These are phyloP conservation scores for Lanius ludovicianus DNA, from an alignment of 2,113 vertebrate species.

Conservation along the genomic window DNA sequence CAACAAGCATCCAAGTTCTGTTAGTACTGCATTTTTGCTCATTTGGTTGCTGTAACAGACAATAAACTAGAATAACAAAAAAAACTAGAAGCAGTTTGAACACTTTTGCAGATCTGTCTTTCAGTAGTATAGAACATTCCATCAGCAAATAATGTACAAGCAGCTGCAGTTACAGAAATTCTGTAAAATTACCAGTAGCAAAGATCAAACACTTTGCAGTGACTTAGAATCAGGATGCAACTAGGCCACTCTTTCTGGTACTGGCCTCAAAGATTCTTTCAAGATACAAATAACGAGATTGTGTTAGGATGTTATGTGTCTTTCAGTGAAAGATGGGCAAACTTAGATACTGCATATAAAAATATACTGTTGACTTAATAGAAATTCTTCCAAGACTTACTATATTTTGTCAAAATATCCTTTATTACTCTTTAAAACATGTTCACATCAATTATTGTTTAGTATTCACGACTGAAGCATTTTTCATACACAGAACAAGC, in stretches of 20 bases:
- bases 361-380: neutral
- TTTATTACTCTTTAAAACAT: neutral
- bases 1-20: neutral
- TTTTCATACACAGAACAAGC: neutral
- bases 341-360: neutral
- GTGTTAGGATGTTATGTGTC: neutral
- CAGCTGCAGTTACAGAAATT: neutral
- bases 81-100: neutral
- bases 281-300: neutral
- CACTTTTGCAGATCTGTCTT: neutral
- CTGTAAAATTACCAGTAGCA: neutral
- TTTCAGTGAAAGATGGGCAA: neutral
- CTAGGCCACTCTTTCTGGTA: neutral
- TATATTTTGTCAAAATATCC: neutral
- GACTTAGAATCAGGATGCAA: neutral
- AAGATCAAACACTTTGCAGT: neutral
- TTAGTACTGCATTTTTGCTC: neutral
- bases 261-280: neutral
- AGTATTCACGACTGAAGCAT: neutral
- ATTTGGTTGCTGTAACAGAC: neutral
- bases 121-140: neutral
- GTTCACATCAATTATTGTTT: neutral
- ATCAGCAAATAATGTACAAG: neutral
- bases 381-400: neutral
- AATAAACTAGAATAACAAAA: neutral